These are phyloP conservation scores for Nycteola revayana DNA, from an alignment of 2,888 invertebrate species.

Conservation along the genomic window DNA sequence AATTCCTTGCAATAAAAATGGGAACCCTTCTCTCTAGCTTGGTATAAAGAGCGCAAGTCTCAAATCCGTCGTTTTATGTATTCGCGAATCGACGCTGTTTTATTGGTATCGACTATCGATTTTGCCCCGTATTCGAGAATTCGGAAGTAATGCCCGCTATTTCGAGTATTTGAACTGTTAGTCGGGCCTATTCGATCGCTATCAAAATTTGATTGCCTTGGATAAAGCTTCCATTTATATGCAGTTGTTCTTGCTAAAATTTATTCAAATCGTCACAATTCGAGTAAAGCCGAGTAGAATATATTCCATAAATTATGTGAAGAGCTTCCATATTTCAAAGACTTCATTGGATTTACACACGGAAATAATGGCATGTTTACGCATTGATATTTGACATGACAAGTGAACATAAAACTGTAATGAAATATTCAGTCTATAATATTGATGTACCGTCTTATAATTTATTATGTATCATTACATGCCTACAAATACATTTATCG, in stretches of 20 bases:
- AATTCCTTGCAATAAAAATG: constrained; percentile 77
- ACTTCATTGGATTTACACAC: constrained; percentile 35
- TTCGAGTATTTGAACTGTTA: constrained; percentile 63
- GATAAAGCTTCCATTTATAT: constrained; percentile 59
- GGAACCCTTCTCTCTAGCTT: constrained; percentile 80
- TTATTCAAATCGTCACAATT: constrained; percentile 37
- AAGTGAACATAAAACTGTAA: constrained; percentile 8
- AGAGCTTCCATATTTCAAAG: constrained; percentile 30
- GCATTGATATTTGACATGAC: constrained; percentile 20
- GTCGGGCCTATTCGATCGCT: constrained; percentile 68
- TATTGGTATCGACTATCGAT: constrained; percentile 79
- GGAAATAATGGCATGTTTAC: constrained; percentile 23
- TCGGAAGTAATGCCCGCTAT: constrained; percentile 71
- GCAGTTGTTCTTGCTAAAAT: constrained; percentile 47
- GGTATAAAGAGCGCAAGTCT: constrained; percentile 73
- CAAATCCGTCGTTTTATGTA: constrained; percentile 78
- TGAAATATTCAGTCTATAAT: constrained; percentile 6
- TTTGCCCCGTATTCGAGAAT: constrained; percentile 63
- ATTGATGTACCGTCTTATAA: no score
- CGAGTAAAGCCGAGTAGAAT: constrained; percentile 27
- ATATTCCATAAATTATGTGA: constrained; percentile 29
- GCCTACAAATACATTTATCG: no score
- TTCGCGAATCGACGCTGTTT: constrained; percentile 77
- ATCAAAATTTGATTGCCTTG: constrained; percentile 67
- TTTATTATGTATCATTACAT: no score